Base-by-base conservation (phyloP, 2,113 vertebrate species). In the Eupsittula cactorum region DNA sequence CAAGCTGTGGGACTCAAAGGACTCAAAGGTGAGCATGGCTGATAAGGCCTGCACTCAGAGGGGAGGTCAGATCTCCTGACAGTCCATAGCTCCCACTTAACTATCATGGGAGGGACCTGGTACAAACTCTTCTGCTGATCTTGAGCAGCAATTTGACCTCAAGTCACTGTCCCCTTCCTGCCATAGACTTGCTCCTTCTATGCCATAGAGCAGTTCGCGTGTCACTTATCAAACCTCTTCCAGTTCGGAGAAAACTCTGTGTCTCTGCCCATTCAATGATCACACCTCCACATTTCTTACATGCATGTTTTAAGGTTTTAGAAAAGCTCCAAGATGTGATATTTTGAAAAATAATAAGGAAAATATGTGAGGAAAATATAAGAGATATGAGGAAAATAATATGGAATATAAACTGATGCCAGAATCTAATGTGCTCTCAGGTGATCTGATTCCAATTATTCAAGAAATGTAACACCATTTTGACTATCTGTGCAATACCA, bases 31-130 rank as follows among this genome's bases (percentile, higher is more conserved):
- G 23, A 68, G 8, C 7, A 5, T 1, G 25, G 24, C 69, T 63
- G 65, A 7, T 62, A 79, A 82, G 35, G 24, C 52, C n/a, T 33
- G 39, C 21, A 41, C 49, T 16, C 52, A 37, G 44, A 70, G 50
- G 39, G 49, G 44, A 49, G 67, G 27, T 53, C 75, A 73, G 44
- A 59, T 25, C 79, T 75, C 77, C 52, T 57, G 47, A 6, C 44
- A 18, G 3, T 47, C 18, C 33, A 57, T 0, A 73, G 52, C 33
- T 69, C 77, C 27, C 21, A 42, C 42, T 46, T 69, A 62, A 14
- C 10, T 21, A 39, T 21, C 27, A 29, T 0, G 6, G 2, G 15
- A 81, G 27, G 19, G 42, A 78, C 20, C 2, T 1, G 0, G 25
- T 41, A 64, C 60, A 75, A 76, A 91, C 55, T 33, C 39, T 78